Conservation (phyloP, 2,113 vertebrate species). For the Lampris megalopsis region DNA sequence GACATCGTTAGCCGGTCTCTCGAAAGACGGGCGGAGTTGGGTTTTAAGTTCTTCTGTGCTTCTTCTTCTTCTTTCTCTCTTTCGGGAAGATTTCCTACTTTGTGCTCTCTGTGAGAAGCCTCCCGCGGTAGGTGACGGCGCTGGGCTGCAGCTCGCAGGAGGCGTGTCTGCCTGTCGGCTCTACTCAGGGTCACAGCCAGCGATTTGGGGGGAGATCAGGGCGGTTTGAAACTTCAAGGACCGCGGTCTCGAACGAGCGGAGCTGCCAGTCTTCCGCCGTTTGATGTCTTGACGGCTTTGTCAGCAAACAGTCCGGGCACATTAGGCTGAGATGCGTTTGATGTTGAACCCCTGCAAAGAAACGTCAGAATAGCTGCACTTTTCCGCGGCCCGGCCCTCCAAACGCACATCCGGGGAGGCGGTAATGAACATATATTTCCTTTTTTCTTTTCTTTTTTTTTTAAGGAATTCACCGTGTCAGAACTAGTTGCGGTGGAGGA, state of each 20-base stretch:
- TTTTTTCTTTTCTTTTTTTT: neutral
- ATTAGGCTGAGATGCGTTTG: constrained; percentile 76
- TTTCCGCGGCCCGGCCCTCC: constrained; percentile 45
- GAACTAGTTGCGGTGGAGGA: constrained; percentile 56
- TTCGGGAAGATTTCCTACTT: constrained; percentile 37
- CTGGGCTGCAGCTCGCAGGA: constrained; percentile 59
- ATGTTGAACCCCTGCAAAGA: constrained; percentile 63
- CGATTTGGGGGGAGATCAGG: constrained; percentile 75
- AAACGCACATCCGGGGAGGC: constrained; percentile 52
- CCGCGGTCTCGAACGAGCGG: constrained; percentile 55
- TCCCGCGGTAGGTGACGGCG: constrained; percentile 54
- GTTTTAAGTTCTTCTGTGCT: constrained; percentile 50
- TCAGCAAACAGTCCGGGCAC: constrained; percentile 76
- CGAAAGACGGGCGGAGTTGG: constrained; percentile 45
- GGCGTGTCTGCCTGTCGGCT: constrained; percentile 80
- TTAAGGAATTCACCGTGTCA: constrained; percentile 58
- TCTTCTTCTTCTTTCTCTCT: constrained; percentile 44
- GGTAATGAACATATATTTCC: constrained; percentile 47
- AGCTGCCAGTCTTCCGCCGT: constrained; percentile 72
- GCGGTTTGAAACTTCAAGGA: constrained; percentile 70
- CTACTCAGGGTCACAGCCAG: constrained; percentile 60
- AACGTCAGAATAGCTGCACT: constrained; percentile 61
- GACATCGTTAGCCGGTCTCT: constrained; percentile 10
- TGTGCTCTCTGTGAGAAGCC: constrained; percentile 43
- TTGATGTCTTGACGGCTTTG: constrained; percentile 81